Percentiles rank a stretch among this genome's conserved stretches.
Conservation (phyloP, 2,113 vertebrate genomes). For the Catharus fuscescens region DNA sequence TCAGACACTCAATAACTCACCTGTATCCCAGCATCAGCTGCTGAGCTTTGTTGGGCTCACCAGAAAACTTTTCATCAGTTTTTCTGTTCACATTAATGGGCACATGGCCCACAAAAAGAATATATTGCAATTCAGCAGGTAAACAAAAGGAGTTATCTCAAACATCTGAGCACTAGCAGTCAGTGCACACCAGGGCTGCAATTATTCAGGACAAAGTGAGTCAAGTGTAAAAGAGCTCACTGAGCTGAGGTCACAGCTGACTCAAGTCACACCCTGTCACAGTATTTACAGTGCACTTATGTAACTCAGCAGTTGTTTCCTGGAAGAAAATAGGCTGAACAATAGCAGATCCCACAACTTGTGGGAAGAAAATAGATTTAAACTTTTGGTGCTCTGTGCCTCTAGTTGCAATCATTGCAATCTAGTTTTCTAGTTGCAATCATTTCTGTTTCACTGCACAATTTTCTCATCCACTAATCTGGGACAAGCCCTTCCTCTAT, state of each 20-base stretch:
- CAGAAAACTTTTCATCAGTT: background rate
- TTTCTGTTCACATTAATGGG: too few relatives aligned
- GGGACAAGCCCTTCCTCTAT: background rate
- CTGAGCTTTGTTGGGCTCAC: background rate
- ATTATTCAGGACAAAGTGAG: background rate
- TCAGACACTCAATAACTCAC: background rate
- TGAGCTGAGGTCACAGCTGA: background rate
- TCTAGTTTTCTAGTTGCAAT: background rate
- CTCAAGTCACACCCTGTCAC: background rate
- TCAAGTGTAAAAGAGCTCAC: background rate
- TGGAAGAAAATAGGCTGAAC: background rate
- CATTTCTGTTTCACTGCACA: background rate
- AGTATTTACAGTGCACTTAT: background rate
- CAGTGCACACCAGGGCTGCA: fast-evolving
- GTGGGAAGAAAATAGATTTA: background rate
- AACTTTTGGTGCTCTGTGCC: background rate
- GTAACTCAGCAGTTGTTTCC: background rate
- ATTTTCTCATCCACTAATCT: background rate
- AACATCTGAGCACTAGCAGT: background rate
- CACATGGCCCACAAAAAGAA: background rate
- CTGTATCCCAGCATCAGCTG: background rate
- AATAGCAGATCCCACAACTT: background rate
- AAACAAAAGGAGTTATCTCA: background rate
- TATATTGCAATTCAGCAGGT: fast-evolving
- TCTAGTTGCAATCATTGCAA: background rate